Evolutionary conservation across 2,113 vertebrate genomes (phyloP), one percentile per base, ranked within the genome.

Genomic region (Sceloporus tristichus): DNA sequence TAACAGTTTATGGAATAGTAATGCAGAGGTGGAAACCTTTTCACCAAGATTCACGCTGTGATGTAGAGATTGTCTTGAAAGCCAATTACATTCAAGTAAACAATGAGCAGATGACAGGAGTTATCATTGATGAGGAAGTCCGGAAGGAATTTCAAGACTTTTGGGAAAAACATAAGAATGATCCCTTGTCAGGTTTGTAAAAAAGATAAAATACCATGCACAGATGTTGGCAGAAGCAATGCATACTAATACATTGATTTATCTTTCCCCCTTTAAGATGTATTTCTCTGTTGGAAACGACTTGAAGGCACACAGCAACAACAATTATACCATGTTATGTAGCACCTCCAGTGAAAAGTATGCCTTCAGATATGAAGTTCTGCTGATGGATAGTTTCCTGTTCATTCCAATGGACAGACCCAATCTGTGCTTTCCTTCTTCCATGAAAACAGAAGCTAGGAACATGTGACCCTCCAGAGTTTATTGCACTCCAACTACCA

Each of bases 51-150:
- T 66, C 93, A 10, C 97, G 97, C 84, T 99, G 99, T 92, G 97
- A 99, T 54, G 95, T 98, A 91, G 99, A 99, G 94, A 97, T 99
- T 84, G 98, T 98, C 70, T 94, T 99, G 84, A 98, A 98, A 95
- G 98, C 98, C 25, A 99, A 99, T 95, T 98, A 98, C 4, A 85
- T 99, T 34, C 98, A 99, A 93, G 98, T 99, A 25, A 99, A 98
- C 92, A 99, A 99, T 82, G 98, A 98, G 82, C 98, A 98, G 88
- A 94, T 97, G 38, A 92, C 95, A 4, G 96, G 97, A 4, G 88
- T 97, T 38, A 85, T 97, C 56, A 95, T 97, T 84, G 96, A 98
- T 87, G 98, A 98, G 86, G 98, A 99, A 5, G 92, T 97, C 80
- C 97, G 97, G 88, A 98, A 97, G 86, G 99, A 99, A 88, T 98